A percentile compares a stretch with the other conserved stretches of the same genome.
These are phyloP conservation scores for Jordanella pulchra DNA, from an alignment of 2,797 vertebrate species.

Conservation along the genomic window DNA sequence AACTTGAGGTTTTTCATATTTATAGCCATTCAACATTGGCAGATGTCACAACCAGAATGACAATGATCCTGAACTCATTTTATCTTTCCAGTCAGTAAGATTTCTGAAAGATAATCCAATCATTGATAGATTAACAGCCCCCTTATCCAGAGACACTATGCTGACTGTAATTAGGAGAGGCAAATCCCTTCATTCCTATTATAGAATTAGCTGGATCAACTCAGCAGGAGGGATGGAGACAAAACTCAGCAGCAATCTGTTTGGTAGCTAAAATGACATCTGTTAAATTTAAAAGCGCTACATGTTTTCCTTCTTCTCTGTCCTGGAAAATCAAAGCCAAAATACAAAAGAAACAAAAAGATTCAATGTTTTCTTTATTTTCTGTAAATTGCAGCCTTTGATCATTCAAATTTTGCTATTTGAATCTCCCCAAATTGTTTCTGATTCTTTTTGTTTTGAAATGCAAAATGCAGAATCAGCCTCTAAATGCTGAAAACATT, in stretches of 20 bases:
- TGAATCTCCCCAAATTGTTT: too few relatives aligned
- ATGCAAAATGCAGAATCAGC: conserved; percentile 12
- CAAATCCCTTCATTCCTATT: conserved; percentile 57
- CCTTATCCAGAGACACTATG: conserved; percentile 43
- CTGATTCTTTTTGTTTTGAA: conserved; percentile 11
- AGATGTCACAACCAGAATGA: conserved; percentile 14
- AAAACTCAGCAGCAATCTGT: conserved; percentile 24
- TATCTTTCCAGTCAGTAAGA: conserved; percentile 46
- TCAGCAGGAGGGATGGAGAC: conserved; percentile 55
- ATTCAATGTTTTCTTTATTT: not conserved
- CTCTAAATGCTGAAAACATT: conserved; percentile 4
- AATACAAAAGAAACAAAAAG: not conserved
- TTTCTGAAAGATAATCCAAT: conserved; percentile 50
- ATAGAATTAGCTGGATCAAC: conserved; percentile 61
- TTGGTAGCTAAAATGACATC: conserved; percentile 25
- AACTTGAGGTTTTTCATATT: conserved; percentile 23
- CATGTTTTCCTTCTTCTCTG: not conserved
- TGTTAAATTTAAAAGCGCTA: not conserved
- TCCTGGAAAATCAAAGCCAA: not conserved
- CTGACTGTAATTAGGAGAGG: conserved; percentile 66
- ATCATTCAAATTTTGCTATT: too few relatives aligned
- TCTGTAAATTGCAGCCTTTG: too few relatives aligned
- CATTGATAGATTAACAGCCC: conserved; percentile 48
- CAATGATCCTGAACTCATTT: conserved; percentile 35
- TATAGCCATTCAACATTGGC: conserved; percentile 16